Base-by-base conservation (phyloP, 2,888 invertebrate species). In the Orthosia cruda region DNA sequence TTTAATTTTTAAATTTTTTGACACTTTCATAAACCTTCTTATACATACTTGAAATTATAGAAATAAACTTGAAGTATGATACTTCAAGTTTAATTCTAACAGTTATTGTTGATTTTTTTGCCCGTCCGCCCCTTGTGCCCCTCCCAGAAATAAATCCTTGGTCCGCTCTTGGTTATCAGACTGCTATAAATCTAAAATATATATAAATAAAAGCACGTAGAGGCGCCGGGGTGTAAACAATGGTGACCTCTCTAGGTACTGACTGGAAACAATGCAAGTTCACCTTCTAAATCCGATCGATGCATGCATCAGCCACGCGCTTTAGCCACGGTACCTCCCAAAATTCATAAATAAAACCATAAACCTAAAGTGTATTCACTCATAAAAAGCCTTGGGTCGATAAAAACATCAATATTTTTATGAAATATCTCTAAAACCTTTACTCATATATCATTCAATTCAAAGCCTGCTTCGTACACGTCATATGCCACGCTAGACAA, bases 401-500 rank as follows among this genome's bases (percentile, higher is more conserved):
- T 26, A 74, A 64, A 74, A 32, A 12, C 49, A 69, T 68, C 65
- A 75, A 79, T 81, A 70, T 66, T 76, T 63, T 67, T 74, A 68
- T 64, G 69, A 70, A 59, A 82, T 54, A 74, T 78, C 57, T 79
- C 64, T 74, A 55, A 69, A 79, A 52, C 32, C 16, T 62, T n/a
- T 79, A 74, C 78, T 77, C 69, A 74, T 81, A 64, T 77, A 74
- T 81, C 68, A 79, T 83, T 75, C 49, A 70, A 55, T 79, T 83
- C 69, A 71, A 62, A 47, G 55, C 23, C 23, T 72, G 69, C 72
- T 70, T 72, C 74, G 61, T 69, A 12, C n/a, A 70, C 64, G 74
- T 76, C 74, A 77, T 49, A 69, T 59, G 67, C 47, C 69, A 63
- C 61, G 57, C 50, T 61, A 77, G 73, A 80, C 81, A 72, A 69